phyloP scores from a whole-genome alignment of 2,113 vertebrate genomes.

The Clinocottus analis region DNA sequence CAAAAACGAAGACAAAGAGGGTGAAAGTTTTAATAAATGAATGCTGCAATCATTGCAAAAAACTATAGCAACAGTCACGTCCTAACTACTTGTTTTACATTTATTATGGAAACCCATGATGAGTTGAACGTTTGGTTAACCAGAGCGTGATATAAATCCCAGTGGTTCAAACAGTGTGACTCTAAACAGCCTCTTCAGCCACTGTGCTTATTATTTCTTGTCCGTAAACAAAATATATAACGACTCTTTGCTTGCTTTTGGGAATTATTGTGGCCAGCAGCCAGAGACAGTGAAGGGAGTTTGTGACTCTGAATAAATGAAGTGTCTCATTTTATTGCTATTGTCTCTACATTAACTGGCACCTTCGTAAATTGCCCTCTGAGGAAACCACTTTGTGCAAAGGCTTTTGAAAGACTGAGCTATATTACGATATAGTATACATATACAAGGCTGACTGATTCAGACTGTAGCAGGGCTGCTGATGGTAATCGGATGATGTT shows the following conservation, averaged over 20 bases:
- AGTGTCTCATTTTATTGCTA: neutral
- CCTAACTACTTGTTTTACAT: neutral
- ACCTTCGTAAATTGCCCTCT: neutral
- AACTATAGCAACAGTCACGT: neutral
- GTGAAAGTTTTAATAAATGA: too few relatives aligned
- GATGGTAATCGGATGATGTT: neutral
- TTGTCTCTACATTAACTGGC: neutral
- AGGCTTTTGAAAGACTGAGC: slow-evolving; percentile 1
- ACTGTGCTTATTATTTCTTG: slow-evolving; percentile 7
- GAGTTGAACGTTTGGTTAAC: neutral
- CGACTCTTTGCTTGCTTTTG: neutral
- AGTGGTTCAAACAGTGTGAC: neutral
- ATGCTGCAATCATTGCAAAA: neutral
- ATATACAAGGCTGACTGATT: neutral
- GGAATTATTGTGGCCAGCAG: neutral
- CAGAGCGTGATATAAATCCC: neutral
- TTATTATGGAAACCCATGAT: neutral
- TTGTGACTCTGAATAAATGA: neutral
- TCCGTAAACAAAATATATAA: slow-evolving; percentile 1
- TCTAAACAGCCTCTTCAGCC: neutral
- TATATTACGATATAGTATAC: neutral
- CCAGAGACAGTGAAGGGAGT: neutral
- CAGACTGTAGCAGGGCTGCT: neutral
- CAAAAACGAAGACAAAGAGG: neutral
- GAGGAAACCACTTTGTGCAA: neutral